A percentile compares a stretch with the other conserved stretches of the same genome.
Conservation (phyloP, 2,113 vertebrate species). For the Motacilla tschutschensis region DNA sequence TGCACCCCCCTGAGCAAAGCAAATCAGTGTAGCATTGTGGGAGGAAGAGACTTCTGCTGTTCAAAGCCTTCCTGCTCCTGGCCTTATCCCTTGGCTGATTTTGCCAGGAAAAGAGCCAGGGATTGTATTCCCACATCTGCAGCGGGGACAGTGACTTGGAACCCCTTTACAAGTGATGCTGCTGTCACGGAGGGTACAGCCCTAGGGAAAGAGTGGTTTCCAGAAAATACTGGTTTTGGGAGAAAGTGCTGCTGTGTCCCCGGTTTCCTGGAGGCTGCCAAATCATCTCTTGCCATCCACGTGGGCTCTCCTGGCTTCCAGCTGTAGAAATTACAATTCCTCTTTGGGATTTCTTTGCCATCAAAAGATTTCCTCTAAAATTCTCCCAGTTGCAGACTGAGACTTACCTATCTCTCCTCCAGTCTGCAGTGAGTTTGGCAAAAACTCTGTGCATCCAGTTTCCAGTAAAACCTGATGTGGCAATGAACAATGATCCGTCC, state of each 20-base stretch:
- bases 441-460: background rate
- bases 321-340: background rate
- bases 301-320: background rate
- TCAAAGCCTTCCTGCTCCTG: background rate
- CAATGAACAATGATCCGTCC: background rate
- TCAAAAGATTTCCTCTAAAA: background rate
- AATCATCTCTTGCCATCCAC: background rate
- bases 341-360: background rate
- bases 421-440: background rate
- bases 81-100: background rate
- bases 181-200: background rate
- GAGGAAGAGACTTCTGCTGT: background rate
- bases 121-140: background rate
- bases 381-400: background rate
- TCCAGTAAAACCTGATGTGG: background rate
- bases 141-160: rapidly evolving
- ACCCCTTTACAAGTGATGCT: background rate
- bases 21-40: background rate
- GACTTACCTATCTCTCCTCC: background rate
- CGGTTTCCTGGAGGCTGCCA: background rate
- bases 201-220: background rate
- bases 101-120: background rate
- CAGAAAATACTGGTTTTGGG: background rate
- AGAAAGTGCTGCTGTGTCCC: rapidly evolving
- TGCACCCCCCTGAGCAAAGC: background rate